These are phyloP conservation scores for Cheilosia scutellata DNA, from an alignment of 2,888 invertebrate genomes.

Conservation along the genomic window DNA sequence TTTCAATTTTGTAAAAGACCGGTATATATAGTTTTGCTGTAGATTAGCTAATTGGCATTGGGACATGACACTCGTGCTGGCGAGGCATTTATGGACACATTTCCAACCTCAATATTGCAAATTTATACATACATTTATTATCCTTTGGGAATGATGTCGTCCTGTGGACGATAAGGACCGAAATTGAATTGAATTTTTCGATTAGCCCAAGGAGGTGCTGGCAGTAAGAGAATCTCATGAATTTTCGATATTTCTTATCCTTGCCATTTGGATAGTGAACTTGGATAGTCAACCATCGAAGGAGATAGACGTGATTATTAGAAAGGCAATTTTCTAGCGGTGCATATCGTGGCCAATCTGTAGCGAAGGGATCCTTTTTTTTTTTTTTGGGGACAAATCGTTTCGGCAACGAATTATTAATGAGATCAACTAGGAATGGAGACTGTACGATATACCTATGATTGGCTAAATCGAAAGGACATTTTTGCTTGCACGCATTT, in stretches of 20 bases:
- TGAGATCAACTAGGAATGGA: neutral
- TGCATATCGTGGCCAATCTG: neutral
- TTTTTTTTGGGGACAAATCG: neutral
- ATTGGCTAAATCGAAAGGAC: neutral
- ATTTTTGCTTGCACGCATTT: neutral
- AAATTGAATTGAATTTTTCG: slow-evolving; percentile 73
- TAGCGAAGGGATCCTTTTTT: slow-evolving; percentile 20
- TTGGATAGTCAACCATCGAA: neutral
- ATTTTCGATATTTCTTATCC: slow-evolving; percentile 37
- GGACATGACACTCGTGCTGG: slow-evolving; percentile 63
- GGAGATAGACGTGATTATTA: slow-evolving; percentile 5
- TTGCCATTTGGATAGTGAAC: neutral
- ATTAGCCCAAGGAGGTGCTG: slow-evolving; percentile 41
- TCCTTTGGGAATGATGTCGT: slow-evolving; percentile 17
- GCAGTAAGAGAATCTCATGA: slow-evolving; percentile 43
- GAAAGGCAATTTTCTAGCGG: slow-evolving; percentile 10
- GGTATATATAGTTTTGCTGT: slow-evolving; percentile 37
- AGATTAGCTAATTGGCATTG: slow-evolving; percentile 73
- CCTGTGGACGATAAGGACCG: slow-evolving; percentile 25
- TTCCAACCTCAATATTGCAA: slow-evolving; percentile 43
- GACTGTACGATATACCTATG: neutral
- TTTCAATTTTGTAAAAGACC: slow-evolving; percentile 63
- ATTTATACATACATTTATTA: slow-evolving; percentile 53
- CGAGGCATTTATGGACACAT: slow-evolving; percentile 25
- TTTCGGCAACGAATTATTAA: slow-evolving; percentile 41